phyloP scores from a whole-genome alignment of 2,888 invertebrate genomes.

The Serripes groenlandicus region DNA sequence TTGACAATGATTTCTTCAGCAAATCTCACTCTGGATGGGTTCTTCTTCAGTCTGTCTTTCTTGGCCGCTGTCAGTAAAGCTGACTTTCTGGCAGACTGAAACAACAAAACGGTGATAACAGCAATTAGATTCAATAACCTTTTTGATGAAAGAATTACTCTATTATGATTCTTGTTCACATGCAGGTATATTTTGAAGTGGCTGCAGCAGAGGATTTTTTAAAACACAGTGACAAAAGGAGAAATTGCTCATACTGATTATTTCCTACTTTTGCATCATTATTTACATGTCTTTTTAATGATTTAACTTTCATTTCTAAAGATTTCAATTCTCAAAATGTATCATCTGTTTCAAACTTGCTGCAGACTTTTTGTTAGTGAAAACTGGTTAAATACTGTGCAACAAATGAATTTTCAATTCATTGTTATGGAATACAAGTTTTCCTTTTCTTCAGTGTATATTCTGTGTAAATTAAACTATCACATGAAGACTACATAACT shows the following conservation, averaged over 20 bases:
- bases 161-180: not conserved
- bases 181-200: not conserved
- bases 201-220: not conserved
- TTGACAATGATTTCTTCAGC: slow-evolving; percentile 89
- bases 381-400: too few species aligned
- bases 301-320: too few species aligned
- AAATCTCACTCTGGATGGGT: slow-evolving; percentile 95
- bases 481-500: too few species aligned
- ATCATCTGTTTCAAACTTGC: too few species aligned
- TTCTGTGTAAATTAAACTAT: too few species aligned
- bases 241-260: not conserved
- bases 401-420: too few species aligned
- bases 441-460: too few species aligned
- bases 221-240: not conserved
- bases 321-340: too few species aligned
- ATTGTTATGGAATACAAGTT: too few species aligned
- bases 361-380: too few species aligned
- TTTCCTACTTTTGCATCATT: not conserved
- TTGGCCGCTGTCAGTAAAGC: slow-evolving; percentile 95
- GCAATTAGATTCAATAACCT: not conserved
- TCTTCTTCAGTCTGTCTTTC: slow-evolving; percentile 92
- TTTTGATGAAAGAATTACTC: not conserved
- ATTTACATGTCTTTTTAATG: too few species aligned
- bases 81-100: slow-evolving; percentile 89
- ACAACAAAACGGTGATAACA: slow-evolving; percentile 13